phyloP scores from a whole-genome alignment of 1,140 invertebrate genomes.

The Drosophila repleta region DNA sequence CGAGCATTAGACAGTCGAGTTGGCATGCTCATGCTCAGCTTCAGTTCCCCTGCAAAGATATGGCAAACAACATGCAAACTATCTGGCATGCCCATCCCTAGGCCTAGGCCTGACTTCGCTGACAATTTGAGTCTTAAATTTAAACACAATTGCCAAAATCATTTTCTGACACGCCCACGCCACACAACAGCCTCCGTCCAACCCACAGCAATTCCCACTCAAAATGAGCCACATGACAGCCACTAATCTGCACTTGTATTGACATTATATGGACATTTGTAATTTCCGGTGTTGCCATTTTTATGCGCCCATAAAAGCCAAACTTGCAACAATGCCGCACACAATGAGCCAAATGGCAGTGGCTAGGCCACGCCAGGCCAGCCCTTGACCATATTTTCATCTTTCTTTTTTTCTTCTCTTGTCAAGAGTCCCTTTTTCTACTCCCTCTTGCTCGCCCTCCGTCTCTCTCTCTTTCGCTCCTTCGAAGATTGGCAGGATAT shows the following conservation, averaged over 20 bases:
- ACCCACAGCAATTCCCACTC: neutral
- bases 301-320: constrained; percentile 75
- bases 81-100: neutral
- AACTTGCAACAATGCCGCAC: constrained; percentile 72
- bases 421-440: constrained; percentile 6
- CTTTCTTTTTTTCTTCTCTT: neutral
- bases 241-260: constrained; percentile 80
- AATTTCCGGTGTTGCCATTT: constrained; percentile 78
- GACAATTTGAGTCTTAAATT: constrained; percentile 52
- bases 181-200: neutral
- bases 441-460: no score
- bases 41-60: no score
- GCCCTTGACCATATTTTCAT: constrained; percentile 26
- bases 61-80: no score
- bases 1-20: no score
- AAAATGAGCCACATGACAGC: constrained; percentile 75
- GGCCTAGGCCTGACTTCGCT: neutral
- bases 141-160: constrained; percentile 43
- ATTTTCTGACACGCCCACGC: constrained; percentile 8
- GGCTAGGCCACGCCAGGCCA: constrained; percentile 1
- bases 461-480: neutral
- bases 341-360: constrained; percentile 47
- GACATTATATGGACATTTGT: constrained; percentile 82
- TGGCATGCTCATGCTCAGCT: no score
- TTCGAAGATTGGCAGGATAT: constrained; percentile 36